A percentile compares a stretch with the other conserved stretches of the same genome.
These are phyloP conservation scores for Notodonta ziczac DNA, from an alignment of 2,888 invertebrate species.

Conservation along the genomic window DNA sequence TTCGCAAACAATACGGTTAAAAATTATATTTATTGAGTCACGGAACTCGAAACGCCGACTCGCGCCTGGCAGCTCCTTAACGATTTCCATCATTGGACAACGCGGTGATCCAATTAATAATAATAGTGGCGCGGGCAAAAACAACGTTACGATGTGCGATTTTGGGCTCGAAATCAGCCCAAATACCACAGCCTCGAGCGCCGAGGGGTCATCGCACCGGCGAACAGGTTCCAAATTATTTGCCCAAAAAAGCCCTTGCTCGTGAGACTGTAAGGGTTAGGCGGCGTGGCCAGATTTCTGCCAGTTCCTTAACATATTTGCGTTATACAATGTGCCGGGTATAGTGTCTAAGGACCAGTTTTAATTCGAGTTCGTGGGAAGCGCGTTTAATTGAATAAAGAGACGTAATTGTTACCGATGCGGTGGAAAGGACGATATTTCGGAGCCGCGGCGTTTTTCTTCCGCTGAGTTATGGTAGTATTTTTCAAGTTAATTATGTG, in stretches of 20 bases:
- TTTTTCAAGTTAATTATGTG: constrained; percentile 1
- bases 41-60: constrained; percentile 44
- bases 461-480: neutral
- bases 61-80: constrained; percentile 56
- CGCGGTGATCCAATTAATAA: constrained; percentile 81
- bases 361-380: constrained; percentile 8
- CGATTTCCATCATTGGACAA: constrained; percentile 64
- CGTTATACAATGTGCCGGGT: constrained; percentile 19
- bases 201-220: constrained; percentile 58
- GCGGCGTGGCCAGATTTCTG: constrained; percentile 46
- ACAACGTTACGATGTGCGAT: constrained; percentile 76
- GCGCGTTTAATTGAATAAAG: constrained; percentile 6
- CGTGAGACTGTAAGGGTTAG: constrained; percentile 48
- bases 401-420: constrained; percentile 5
- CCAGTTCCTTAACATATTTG: constrained; percentile 51
- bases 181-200: constrained; percentile 67
- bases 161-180: constrained; percentile 75
- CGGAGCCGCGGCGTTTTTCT: neutral
- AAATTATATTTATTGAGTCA: constrained; percentile 13
- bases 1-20: neutral
- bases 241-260: constrained; percentile 74
- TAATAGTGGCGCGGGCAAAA: constrained; percentile 74
- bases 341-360: constrained; percentile 6
- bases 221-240: constrained; percentile 75
- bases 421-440: constrained; percentile 1